Evolutionary conservation across 2,113 vertebrate species (phyloP).

Genomic region (Chauna torquata): DNA sequence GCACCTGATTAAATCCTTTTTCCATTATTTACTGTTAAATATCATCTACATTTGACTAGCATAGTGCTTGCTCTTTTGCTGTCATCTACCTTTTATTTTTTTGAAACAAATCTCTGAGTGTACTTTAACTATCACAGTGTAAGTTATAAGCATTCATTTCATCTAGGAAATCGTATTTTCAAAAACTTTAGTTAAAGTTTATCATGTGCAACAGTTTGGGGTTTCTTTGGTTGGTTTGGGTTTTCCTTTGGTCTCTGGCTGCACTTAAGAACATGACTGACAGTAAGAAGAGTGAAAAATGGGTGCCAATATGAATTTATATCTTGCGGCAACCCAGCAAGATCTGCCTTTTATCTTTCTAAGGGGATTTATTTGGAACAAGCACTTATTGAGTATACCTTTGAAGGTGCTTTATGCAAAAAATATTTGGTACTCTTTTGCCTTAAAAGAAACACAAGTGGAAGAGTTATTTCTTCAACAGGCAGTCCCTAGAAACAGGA

Average conservation of each 20-base stretch:
- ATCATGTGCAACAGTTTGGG: background rate
- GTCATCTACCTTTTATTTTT: constrained; percentile 33
- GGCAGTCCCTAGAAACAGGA: background rate
- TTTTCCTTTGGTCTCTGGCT: constrained; percentile 7
- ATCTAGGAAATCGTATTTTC: constrained; percentile 13
- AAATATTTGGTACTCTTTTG: background rate
- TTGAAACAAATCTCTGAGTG: background rate
- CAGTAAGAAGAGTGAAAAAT: background rate
- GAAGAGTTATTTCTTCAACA: background rate
- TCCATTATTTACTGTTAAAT: constrained; percentile 48
- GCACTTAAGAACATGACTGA: background rate
- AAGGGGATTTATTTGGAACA: constrained; percentile 5
- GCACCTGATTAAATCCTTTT: background rate
- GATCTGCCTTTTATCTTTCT: constrained; percentile 25
- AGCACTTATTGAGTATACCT: background rate
- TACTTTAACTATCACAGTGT: background rate
- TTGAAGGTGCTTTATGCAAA: constrained; percentile 5
- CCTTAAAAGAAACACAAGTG: background rate
- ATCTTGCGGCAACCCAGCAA: background rate
- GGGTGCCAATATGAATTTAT: constrained; percentile 37
- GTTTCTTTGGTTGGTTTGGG: background rate
- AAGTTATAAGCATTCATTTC: constrained; percentile 23
- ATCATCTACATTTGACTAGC: background rate
- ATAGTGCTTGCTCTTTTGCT: background rate
- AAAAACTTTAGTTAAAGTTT: constrained; percentile 25